Evolutionary conservation across 2,888 invertebrate genomes (phyloP), one percentile per base, ranked within the genome.

Genomic region (Vannuccia rotundouncinata): DNA sequence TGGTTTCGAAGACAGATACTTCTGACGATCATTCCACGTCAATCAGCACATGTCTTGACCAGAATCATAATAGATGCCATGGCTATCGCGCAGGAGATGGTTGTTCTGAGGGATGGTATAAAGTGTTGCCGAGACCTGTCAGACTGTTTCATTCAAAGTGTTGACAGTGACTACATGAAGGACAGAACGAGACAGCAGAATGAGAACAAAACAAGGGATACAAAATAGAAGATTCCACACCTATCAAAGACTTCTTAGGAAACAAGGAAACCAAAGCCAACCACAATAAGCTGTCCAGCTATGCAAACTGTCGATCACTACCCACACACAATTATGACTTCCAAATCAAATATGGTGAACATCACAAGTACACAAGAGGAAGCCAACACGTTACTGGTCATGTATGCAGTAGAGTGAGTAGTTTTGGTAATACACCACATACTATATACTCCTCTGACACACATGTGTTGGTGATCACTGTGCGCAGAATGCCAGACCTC

Each of bases 61-160:
- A 27, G 45, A 17, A 77, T 27, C 30, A n/a, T 77, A 66, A 66
- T 66, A 66, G 66, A 66, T 66, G 25, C 22, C 66, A 66, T 22
- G 66, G 66, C 66, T 66, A 17, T 45, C 77, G n/a, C 45, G 77
- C 77, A 27, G 77, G 45, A 77, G n/a, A 77, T 30, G 77, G 31
- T 45, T 66, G 66, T 66, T 22, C 66, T 66, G 22, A 66, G 25
- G 66, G 66, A n/a, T 66, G 25, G 66, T 66, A 27, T 77, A 45
- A 30, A 77, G 45, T 45, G 27, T 45, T 77, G 28, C 77, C 30
- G 45, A 45, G 27, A 77, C 45, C 66, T 66, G 66, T 66, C 66
- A 66, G 66, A 22, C 66, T 66, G 66, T 66, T 66, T 66, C 66
- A 66, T 66, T 66, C 66, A 27, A 66, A 66, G 66, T 66, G 66